A percentile compares a stretch with the other conserved stretches of the same genome.
phyloP scores from a whole-genome alignment of 1,140 invertebrate species.

The Drosophila watanabei region DNA sequence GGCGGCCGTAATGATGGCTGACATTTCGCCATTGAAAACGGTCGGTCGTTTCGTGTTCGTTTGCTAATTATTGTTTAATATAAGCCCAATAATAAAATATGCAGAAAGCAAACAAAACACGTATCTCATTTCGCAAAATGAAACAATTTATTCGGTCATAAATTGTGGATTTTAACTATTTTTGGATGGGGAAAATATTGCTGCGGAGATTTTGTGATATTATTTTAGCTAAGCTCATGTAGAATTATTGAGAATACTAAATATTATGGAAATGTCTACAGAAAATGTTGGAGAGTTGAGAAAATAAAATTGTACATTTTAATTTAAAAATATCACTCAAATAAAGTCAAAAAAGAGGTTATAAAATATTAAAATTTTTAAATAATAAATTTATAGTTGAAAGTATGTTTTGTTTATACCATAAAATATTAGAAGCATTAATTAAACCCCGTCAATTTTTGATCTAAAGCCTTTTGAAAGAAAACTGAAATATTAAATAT shows the following conservation, averaged over 20 bases:
- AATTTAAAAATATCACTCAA: neutral
- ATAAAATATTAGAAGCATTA: neutral
- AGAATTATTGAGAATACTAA: neutral
- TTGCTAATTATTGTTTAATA: constrained; percentile 53
- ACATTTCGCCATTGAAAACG: constrained; percentile 10
- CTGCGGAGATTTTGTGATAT: neutral
- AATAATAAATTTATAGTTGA: neutral
- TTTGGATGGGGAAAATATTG: neutral
- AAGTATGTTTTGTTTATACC: neutral
- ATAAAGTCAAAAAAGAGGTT: neutral
- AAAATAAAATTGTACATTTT: neutral
- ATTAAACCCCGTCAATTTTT: neutral
- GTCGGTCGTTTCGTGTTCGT: constrained; percentile 7
- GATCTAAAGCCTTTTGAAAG: neutral
- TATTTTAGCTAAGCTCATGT: too few species aligned
- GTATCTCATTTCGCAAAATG: neutral
- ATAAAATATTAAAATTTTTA: neutral
- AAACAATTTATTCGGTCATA: constrained; percentile 16
- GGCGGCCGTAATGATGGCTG: constrained; percentile 28
- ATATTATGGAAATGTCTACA: neutral
- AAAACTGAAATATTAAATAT: neutral
- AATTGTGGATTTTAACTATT: constrained; percentile 6
- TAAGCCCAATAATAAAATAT: constrained; percentile 28
- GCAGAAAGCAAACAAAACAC: constrained; percentile 25
- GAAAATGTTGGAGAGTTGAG: neutral